Percentiles rank a stretch among this genome's conserved stretches.
These are phyloP conservation scores for Limnephilus rhombicus DNA, from an alignment of 2,888 invertebrate genomes.

Conservation along the genomic window DNA sequence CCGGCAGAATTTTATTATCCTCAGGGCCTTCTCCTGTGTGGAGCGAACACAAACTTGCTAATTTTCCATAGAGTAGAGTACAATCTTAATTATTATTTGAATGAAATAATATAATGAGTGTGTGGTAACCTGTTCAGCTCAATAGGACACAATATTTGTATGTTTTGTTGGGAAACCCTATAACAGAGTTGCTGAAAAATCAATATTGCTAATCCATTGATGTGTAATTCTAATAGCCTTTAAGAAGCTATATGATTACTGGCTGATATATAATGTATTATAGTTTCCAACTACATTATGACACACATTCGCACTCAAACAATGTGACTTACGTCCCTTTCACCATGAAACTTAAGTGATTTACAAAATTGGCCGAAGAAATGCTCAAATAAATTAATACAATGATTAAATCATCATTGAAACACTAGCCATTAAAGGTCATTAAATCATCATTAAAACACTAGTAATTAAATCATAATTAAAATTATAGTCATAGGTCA, in stretches of 20 bases:
- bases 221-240: conserved; percentile 58
- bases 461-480: too few relatives aligned
- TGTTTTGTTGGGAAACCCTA: conserved; percentile 61
- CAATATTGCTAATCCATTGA: conserved; percentile 63
- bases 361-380: background rate
- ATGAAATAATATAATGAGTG: background rate
- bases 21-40: too few relatives aligned
- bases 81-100: background rate
- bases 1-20: too few relatives aligned
- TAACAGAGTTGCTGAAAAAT: conserved; percentile 60
- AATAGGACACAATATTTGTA: conserved; percentile 49
- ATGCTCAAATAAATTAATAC: background rate
- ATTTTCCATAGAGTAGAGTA: background rate
- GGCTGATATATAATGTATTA: background rate
- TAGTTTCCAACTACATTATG: background rate
- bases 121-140: background rate
- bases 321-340: background rate
- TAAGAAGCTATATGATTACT: conserved; percentile 47
- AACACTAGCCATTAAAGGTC: background rate
- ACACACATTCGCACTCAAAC: background rate
- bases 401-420: too few relatives aligned
- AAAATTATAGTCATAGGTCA: too few relatives aligned
- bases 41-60: background rate
- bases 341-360: background rate
- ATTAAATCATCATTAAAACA: too few relatives aligned